phyloP scores from a whole-genome alignment of 2,113 vertebrate species.

The Bubo blakistoni region DNA sequence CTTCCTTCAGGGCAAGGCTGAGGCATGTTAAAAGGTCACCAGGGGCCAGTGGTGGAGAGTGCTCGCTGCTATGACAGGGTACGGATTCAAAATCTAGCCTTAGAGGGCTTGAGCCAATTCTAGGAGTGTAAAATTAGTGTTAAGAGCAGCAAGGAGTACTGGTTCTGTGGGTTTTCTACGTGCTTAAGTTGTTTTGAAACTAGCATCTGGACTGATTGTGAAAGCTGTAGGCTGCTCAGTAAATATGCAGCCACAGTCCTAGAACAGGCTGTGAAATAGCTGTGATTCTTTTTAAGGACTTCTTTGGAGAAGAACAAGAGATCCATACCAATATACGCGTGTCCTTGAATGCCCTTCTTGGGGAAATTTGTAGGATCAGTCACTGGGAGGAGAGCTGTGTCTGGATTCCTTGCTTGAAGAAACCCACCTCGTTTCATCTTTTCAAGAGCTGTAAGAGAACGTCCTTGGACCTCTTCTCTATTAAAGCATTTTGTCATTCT shows the following conservation, averaged over 20 bases:
- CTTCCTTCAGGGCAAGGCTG: neutral
- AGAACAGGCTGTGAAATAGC: neutral
- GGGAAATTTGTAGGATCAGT: neutral
- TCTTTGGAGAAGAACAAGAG: neutral
- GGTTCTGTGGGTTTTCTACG: neutral
- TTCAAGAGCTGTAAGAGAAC: neutral
- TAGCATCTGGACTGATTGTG: neutral
- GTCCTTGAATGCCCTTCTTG: neutral
- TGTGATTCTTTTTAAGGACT: neutral
- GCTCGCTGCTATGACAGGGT: accelerated
- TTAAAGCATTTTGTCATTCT: neutral
- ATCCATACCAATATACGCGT: neutral
- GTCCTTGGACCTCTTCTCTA: neutral
- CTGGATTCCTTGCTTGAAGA: neutral
- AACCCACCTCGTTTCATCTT: neutral
- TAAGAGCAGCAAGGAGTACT: neutral
- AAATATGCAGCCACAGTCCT: neutral
- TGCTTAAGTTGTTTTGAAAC: neutral
- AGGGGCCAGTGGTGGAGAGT: neutral
- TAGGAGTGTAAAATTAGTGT: neutral
- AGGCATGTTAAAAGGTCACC: neutral
- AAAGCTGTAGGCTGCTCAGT: neutral
- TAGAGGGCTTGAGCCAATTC: neutral
- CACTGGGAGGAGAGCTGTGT: neutral
- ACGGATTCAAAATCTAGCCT: neutral